A percentile compares a stretch with the other conserved stretches of the same genome.
Evolutionary conservation across 2,888 invertebrate species (phyloP).

Genomic region (Acleris emargana): DNA sequence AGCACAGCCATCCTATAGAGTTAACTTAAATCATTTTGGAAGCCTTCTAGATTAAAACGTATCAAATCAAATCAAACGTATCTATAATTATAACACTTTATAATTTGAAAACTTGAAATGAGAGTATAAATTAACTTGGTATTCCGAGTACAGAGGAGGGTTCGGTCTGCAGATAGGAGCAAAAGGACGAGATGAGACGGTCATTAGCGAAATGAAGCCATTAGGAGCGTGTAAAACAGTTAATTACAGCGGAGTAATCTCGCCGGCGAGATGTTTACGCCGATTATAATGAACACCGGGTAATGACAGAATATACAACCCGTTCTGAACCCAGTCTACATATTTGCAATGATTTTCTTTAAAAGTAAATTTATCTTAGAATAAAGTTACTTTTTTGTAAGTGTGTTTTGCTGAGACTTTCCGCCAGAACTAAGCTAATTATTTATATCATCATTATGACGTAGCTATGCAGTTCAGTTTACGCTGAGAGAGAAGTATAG

Average conservation of each 20-base stretch:
- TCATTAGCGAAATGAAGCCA: slow-evolving; percentile 79
- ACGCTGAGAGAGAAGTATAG: too few species aligned
- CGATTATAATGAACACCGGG: slow-evolving; percentile 56
- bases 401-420: not conserved
- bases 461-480: too few species aligned
- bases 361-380: not conserved
- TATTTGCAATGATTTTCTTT: slow-evolving; percentile 4
- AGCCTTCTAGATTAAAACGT: too few species aligned
- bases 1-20: too few species aligned
- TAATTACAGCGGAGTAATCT: slow-evolving; percentile 71
- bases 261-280: slow-evolving; percentile 52
- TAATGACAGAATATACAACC: slow-evolving; percentile 47
- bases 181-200: slow-evolving; percentile 64
- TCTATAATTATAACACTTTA: not conserved
- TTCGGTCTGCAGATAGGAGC: slow-evolving; percentile 47
- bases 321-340: slow-evolving; percentile 20
- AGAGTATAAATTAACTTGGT: slow-evolving; percentile 48
- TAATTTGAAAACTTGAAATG: slow-evolving; percentile 34
- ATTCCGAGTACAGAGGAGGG: slow-evolving; percentile 28
- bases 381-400: not conserved
- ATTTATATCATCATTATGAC: slow-evolving; percentile 11
- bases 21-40: too few species aligned
- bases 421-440: not conserved
- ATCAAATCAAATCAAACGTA: too few species aligned
- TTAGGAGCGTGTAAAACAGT: slow-evolving; percentile 80